Base-by-base conservation (phyloP, 30 jellyfish, hydroid and myxozoan species). In the Haliclystus octoradiatus region DNA sequence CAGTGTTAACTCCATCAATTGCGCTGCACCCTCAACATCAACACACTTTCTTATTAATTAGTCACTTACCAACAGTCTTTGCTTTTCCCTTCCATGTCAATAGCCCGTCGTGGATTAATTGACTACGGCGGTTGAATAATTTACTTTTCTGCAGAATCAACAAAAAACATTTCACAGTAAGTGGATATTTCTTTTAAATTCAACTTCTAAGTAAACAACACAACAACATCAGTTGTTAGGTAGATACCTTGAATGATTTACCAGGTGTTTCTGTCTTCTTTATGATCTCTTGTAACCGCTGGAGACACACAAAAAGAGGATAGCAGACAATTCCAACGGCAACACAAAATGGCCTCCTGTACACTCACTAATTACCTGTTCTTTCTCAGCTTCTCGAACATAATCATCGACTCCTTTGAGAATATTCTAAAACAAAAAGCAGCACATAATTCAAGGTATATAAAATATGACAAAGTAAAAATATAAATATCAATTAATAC, bases 391-490 rank as follows among this genome's bases (percentile, higher is more conserved):
- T 14, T 67, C 78, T 33, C 93, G 35, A 0, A 89, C 98, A 49
- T 66, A 49, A 1, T 89, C 95, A 68, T 89, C 98, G 40, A 89
- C 98, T 0, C 93, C 98, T 67, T 52, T 52, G 29, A 89, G 81
- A 28, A 89, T 82, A 34, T 73, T 82, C 97, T 88, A 52, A 14
- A 62, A 49, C 52, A 25, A 51, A 25, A 28, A 32, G 34, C 69
- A 30, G 15, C 74, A 52, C 14, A 0, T 7, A 2, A 52, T 19
- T 12, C 27, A 13, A 13, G 68, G 9, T 24, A 24, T 31, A 46
- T 26, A 32, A 26, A 28, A 40, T 19, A 40, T 40, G 9, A 40
- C 57, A 9, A 19, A 19, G 14, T 9, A 9, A 24, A 66, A 32
- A 66, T 5, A 14, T 50, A 50, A 22, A 14, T 31, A 19, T 7